Evolutionary conservation across 2,113 vertebrate species (phyloP), one percentile per base, ranked within the genome.

Genomic region (Glaucidium brasilianum): DNA sequence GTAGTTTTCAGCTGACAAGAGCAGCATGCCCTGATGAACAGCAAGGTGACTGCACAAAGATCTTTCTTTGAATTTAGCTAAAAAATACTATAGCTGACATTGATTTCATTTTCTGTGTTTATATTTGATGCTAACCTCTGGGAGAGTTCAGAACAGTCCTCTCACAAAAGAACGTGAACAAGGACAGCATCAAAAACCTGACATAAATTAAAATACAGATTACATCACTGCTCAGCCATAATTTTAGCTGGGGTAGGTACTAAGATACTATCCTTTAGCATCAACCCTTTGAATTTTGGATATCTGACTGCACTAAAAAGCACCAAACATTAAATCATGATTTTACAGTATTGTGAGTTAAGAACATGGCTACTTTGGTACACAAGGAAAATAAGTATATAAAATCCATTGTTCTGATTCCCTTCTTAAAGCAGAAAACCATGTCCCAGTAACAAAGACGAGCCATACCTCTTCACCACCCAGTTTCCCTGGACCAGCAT

Each of bases 401-500:
- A 45, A 68, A 72, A 58, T 19, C 83, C 41, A 88, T 85, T 92
- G 74, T 91, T 77, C 86, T 39, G 25, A 72, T 63, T 43, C 43
- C 21, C 74, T 83, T 37, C 62, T 66, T 50, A 64, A 58, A 63
- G 69, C 50, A 80, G n/a, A 83, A 75, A 76, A 66, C 20, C 91
- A 35, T 1, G 5, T 39, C 53, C 66, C 43, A 26, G 63, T 30
- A 79, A 91, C 89, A 89, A 86, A 90, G 77, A n/a, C 14, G 1
- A 62, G 59, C 63, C 97, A 80, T 96, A 99, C 99, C 99, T 99
- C 96, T 99, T 99, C 17, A 99, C 99, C 17, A 99, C 99, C 99
- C 99, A 99, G 98, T 99, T 99, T 39, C 99, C 99, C 96, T 99
- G 99, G 79, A 99, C 99, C 85, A 99, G 97, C 98, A 99, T 98